Base-by-base conservation (phyloP, 30 jellyfish, hydroid and myxozoan species). In the Morbakka virulenta region DNA sequence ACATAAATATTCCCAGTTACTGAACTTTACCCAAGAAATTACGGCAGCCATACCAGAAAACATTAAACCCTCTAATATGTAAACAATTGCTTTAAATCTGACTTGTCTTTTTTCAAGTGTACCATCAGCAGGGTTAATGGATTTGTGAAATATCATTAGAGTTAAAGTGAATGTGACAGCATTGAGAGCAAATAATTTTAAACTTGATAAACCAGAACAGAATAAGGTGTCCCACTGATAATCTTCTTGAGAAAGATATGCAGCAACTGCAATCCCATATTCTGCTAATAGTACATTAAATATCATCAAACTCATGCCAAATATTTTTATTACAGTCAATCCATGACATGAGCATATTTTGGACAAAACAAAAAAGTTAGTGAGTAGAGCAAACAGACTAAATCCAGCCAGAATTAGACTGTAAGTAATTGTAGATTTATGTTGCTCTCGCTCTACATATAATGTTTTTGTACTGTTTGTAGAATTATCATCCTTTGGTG, bases 21-120 rank as follows among this genome's bases (percentile, higher is more conserved):
- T 95, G 51, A 93, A 81, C 73, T 93, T 93, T 22, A 90, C 83
- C 99, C 97, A 93, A 4, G 96, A 69, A 52, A 93, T 76, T 47
- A 93, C 73, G 47, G 96, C 82, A 23, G 81, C 50, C 89, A 93
- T 95, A 0, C 96, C 99, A 6, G 95, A 72, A 3, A 93, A 86
- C 83, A 93, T 80, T 22, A 82, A 51, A 22, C 97, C 97, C 53
- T 93, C 99, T 28, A 93, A 79, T 20, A 93, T 75, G 77, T 86
- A 93, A 34, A 93, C 99, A 31, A 93, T 83, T 0, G 97, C 97
- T 62, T 93, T 93, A 74, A 93, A 93, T n/a, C 91, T 84, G n/a
- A 89, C 87, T 53, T 93, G 92, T 70, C 84, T 89, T 53, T 81
- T 64, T 28, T 75, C 79, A 30, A 50, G 62, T 6, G 70, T 81